These are phyloP conservation scores for Zapornia atra DNA, from an alignment of 2,113 vertebrate species.

Conservation along the genomic window DNA sequence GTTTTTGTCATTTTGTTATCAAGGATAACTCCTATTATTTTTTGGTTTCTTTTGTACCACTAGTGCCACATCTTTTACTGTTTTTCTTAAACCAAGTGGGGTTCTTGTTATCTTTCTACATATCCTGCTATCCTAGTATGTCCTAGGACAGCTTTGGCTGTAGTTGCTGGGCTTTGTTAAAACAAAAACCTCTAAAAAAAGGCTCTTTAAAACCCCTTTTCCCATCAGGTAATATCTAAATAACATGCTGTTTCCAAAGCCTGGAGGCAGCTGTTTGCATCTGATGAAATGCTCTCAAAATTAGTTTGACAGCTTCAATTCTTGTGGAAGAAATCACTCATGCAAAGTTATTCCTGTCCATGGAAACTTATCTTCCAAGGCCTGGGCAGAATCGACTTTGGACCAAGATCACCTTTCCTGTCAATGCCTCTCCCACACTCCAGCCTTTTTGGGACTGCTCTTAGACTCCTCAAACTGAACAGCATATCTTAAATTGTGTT, in stretches of 20 bases:
- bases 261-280: background rate
- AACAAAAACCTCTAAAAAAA: background rate
- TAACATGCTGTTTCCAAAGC: background rate
- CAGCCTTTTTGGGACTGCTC: background rate
- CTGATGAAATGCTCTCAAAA: slow-evolving; percentile 2
- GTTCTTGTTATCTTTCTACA: background rate
- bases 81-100: background rate
- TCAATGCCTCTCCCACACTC: background rate
- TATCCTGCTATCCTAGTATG: background rate
- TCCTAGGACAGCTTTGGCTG: background rate
- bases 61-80: background rate
- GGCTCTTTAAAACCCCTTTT: background rate
- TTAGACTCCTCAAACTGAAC: background rate
- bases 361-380: background rate
- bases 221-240: background rate
- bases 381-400: background rate
- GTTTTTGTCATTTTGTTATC: background rate
- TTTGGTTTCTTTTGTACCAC: background rate
- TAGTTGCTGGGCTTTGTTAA: background rate
- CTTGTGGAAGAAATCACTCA: background rate
- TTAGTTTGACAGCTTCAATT: slow-evolving; percentile 7
- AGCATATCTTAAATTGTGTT: background rate
- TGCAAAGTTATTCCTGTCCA: background rate
- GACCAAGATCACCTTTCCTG: background rate
- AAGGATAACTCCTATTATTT: background rate